These are phyloP conservation scores for Cylas formicarius DNA, from an alignment of 1,140 invertebrate species.

Conservation along the genomic window DNA sequence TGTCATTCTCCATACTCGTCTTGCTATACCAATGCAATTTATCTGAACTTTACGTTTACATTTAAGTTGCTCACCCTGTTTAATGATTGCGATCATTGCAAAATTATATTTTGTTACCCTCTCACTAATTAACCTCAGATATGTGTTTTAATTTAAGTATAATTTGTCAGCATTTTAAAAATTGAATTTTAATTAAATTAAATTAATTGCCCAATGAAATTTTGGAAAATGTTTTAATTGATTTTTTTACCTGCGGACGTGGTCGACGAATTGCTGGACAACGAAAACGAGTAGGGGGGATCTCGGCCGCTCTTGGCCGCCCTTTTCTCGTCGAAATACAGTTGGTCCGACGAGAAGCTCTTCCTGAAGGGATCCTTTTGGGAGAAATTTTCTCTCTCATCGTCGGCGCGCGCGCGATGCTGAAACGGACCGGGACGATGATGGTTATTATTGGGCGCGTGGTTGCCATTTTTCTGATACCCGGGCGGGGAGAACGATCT, in stretches of 20 bases:
- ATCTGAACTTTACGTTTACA: too few relatives aligned
- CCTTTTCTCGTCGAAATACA: conserved; percentile 21
- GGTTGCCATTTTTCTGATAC: too few relatives aligned
- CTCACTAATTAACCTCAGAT: too few relatives aligned
- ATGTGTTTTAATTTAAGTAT: too few relatives aligned
- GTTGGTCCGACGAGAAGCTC: conserved; percentile 38
- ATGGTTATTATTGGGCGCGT: neutral
- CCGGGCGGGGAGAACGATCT: conserved; percentile 27
- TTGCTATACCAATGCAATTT: too few relatives aligned
- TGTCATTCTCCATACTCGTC: too few relatives aligned
- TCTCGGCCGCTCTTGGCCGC: conserved; percentile 14
- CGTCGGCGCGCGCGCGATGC: neutral
- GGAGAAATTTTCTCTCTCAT: neutral
- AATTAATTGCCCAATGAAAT: neutral
- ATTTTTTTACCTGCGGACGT: conserved; percentile 33
- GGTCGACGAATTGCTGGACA: conserved; percentile 32
- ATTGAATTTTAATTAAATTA: conserved; percentile 3
- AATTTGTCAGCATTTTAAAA: too few relatives aligned
- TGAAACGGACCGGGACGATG: neutral
- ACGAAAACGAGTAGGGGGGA: conserved; percentile 21
- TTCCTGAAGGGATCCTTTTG: conserved; percentile 27
- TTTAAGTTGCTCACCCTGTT: too few relatives aligned
- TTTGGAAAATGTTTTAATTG: neutral
- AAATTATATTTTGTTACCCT: too few relatives aligned
- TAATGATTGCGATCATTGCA: too few relatives aligned